A percentile compares a stretch with the other conserved stretches of the same genome.
phyloP scores from a whole-genome alignment of 2,113 vertebrate genomes.

The Chloebia gouldiae region DNA sequence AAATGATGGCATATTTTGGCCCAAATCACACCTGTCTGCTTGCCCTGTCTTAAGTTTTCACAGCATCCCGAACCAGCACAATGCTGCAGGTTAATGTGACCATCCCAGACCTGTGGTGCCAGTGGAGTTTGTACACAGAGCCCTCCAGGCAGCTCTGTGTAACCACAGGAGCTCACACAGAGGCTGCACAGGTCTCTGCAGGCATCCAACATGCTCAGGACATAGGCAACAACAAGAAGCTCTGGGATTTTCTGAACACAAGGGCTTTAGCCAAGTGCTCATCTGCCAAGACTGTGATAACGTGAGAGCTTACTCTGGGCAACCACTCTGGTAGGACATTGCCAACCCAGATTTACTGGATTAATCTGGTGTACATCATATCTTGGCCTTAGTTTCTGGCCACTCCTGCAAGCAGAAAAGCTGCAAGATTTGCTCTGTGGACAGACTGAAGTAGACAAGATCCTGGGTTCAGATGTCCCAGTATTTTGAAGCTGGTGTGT shows the following conservation, averaged over 20 bases:
- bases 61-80: neutral
- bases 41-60: neutral
- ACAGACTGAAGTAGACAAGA: neutral
- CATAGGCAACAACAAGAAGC: neutral
- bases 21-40: neutral
- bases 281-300: neutral
- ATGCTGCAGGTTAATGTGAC: rapidly evolving
- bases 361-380: neutral
- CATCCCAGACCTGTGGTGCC: rapidly evolving
- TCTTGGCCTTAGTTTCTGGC: neutral
- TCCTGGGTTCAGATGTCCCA: neutral
- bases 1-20: neutral
- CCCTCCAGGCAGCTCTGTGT: rapidly evolving
- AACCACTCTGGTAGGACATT: neutral
- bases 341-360: neutral
- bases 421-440: neutral
- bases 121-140: rapidly evolving
- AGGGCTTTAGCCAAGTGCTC: neutral
- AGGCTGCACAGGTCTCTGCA: neutral
- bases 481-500: neutral
- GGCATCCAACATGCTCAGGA: neutral
- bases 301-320: neutral
- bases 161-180: neutral
- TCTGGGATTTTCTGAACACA: neutral
- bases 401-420: neutral